phyloP scores from a whole-genome alignment of 2,113 vertebrate genomes.

The Hylia prasina region DNA sequence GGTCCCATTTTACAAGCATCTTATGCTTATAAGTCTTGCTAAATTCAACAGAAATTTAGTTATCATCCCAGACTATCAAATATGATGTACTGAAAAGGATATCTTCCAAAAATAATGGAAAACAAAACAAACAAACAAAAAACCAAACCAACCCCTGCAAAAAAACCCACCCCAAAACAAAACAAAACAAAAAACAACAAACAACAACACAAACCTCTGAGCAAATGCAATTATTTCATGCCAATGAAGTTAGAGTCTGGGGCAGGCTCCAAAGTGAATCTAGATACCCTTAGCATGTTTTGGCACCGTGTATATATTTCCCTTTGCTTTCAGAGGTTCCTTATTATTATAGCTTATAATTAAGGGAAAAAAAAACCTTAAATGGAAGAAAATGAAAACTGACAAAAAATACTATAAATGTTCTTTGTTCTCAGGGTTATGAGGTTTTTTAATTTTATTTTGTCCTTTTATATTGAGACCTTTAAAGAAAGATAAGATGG shows the following conservation, averaged over 20 bases:
- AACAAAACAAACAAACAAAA: background rate
- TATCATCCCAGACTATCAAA: background rate
- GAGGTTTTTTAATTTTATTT: background rate
- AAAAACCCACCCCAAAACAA: background rate
- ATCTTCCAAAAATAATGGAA: background rate
- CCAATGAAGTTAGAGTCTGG: background rate
- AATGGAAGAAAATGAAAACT: background rate
- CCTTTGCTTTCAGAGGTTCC: background rate
- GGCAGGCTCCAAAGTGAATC: background rate
- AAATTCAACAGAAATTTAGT: background rate
- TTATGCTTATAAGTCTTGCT: background rate
- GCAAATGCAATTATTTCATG: background rate
- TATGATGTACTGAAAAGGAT: background rate
- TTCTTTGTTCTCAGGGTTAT: background rate
- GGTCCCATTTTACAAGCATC: background rate
- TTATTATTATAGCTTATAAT: background rate
- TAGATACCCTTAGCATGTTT: background rate
- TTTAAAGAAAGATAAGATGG: background rate
- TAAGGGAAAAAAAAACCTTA: background rate
- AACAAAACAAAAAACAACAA: background rate
- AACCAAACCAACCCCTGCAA: background rate
- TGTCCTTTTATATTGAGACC: background rate
- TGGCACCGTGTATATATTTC: background rate
- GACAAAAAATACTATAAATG: background rate
- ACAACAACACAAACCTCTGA: background rate